Evolutionary conservation across 30 jellyfish, hydroid and myxozoan species (phyloP), one percentile per base, ranked within the genome.

Genomic region (Aurelia aurita): DNA sequence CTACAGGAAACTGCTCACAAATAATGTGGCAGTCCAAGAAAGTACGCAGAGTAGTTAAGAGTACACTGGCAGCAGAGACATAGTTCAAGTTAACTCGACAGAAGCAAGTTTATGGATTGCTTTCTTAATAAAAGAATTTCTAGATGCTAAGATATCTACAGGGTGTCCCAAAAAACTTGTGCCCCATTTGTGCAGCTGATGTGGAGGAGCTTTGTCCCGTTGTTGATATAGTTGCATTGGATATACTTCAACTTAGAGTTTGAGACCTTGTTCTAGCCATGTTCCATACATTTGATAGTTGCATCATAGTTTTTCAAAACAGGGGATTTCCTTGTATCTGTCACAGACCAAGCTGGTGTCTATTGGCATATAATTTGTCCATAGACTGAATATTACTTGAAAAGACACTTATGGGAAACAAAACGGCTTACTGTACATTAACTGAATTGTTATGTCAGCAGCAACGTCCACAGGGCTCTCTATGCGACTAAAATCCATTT

Each of bases 51-150:
- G 90, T 69, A 11, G 35, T 53, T 26, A 67, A 34, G 58, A 81
- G 90, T 79, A 26, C 59, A 13, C 39, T 66, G 57, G 45, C 89
- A 47, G 91, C 91, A 29, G 82, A 81, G 47, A 32, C 91, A n/a
- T 81, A 62, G 86, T 65, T 19, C 87, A 16, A n/a, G 26, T 59
- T 10, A 87, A 77, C 14, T 67, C 28, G n/a, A 15, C 90, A 61
- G 90, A 39, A 63, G 58, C 89, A 25, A 22, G 39, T 63, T 60
- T 60, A 11, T 79, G 90, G 89, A 19, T 79, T 12, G 29, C 89
- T 13, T 21, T 28, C 15, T 18, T 28, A 10, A 22, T 79, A 25
- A 62, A 79, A 12, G 90, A 79, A 27, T 20, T 79, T 29, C 34
- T 47, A 0, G n/a, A n/a, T n/a, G 7, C 13, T n/a, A n/a, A n/a